Conservation (phyloP, 2,888 invertebrate species). For the Argyra leucocephala region DNA sequence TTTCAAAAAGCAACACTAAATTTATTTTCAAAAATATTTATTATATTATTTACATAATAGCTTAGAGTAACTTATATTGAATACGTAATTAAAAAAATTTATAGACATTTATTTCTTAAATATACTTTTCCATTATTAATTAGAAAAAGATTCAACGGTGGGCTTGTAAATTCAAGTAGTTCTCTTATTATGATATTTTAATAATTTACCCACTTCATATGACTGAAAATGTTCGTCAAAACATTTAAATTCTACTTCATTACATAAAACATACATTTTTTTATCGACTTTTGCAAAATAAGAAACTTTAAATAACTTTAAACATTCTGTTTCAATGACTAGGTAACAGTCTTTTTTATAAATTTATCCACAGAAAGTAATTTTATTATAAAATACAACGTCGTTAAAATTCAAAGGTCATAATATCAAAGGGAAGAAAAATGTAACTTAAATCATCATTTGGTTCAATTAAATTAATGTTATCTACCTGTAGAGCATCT, state of each 20-base stretch:
- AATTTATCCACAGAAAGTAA: not conserved
- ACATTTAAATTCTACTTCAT: conserved; percentile 11
- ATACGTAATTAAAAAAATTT: too few relatives aligned
- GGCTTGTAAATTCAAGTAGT: too few relatives aligned
- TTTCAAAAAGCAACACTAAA: too few relatives aligned
- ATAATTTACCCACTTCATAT: too few relatives aligned
- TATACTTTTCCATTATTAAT: too few relatives aligned
- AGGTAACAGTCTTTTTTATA: not conserved
- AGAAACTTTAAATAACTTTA: conserved; percentile 11
- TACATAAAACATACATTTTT: conserved; percentile 12
- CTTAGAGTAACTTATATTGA: too few relatives aligned
- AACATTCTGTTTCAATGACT: not conserved
- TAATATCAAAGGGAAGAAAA: not conserved
- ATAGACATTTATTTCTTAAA: too few relatives aligned
- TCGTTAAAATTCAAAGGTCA: not conserved
- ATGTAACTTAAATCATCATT: not conserved
- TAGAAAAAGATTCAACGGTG: too few relatives aligned
- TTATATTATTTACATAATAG: too few relatives aligned
- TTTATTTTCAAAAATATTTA: too few relatives aligned
- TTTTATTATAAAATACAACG: not conserved
- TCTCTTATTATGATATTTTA: too few relatives aligned
- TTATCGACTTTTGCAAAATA: not conserved
- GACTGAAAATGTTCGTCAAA: conserved; percentile 17
- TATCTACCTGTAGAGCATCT: not conserved
- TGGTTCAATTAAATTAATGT: not conserved